These are phyloP conservation scores for Homarus americanus DNA, from an alignment of 1,140 invertebrate genomes.

Conservation along the genomic window DNA sequence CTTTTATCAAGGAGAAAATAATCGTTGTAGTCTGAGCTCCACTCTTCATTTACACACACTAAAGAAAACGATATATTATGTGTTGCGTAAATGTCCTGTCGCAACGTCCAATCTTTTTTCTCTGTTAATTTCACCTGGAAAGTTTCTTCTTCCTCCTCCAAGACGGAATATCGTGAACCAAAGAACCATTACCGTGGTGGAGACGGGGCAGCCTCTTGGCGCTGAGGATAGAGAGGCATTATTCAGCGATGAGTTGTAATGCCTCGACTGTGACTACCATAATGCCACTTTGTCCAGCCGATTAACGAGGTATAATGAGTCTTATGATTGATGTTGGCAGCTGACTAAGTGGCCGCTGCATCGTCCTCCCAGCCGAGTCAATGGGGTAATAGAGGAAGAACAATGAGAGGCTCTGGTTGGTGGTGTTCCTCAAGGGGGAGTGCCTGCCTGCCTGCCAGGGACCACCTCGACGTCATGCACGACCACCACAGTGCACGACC, in stretches of 20 bases:
- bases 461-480: too few relatives aligned
- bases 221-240: not conserved
- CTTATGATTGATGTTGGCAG: not conserved
- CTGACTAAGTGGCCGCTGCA: not conserved
- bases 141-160: not conserved
- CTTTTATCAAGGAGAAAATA: too few relatives aligned
- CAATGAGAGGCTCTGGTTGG: not conserved
- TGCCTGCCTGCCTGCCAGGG: not conserved
- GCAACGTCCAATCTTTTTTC: not conserved
- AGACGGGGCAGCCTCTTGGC: not conserved
- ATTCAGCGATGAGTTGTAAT: not conserved
- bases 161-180: not conserved
- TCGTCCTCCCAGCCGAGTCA: not conserved
- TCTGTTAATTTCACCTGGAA: not conserved
- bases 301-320: not conserved
- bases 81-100: too few relatives aligned
- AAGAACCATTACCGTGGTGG: not conserved
- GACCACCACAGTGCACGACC: not conserved
- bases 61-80: not conserved
- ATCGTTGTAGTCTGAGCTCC: too few relatives aligned
- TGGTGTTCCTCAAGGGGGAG: not conserved
- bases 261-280: not conserved
- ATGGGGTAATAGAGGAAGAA: not conserved
- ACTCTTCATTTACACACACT: not conserved
- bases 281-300: slow-evolving; percentile 2